Conservation (phyloP, 2,797 vertebrate species). For the Pachyuromys duprasi region DNA sequence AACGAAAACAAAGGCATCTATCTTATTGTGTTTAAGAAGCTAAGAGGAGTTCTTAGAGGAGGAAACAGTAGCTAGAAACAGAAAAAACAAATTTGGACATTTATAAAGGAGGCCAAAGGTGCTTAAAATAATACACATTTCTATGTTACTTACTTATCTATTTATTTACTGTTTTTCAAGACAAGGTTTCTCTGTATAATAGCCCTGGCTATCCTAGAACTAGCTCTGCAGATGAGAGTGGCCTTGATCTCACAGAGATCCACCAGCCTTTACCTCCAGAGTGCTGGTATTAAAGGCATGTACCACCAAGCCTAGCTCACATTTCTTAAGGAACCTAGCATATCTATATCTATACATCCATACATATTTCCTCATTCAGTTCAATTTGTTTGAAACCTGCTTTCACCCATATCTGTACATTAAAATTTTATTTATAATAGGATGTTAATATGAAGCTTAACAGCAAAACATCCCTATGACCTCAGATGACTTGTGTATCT, state of each 20-base stretch:
- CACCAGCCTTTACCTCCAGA: background rate
- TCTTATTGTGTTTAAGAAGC: slow-evolving; percentile 53
- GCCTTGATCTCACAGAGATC: background rate
- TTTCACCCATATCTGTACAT: background rate
- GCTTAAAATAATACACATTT: slow-evolving; percentile 40
- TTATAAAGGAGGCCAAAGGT: slow-evolving; percentile 56
- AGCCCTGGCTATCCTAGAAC: background rate
- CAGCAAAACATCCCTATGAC: background rate
- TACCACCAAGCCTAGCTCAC: background rate
- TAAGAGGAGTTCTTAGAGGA: background rate
- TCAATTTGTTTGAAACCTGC: background rate
- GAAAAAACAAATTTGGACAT: slow-evolving; percentile 12
- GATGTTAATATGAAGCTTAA: slow-evolving; percentile 52
- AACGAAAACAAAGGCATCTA: slow-evolving; percentile 45
- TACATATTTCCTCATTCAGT: background rate
- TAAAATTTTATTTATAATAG: slow-evolving; percentile 44
- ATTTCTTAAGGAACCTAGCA: background rate
- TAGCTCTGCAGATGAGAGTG: background rate
- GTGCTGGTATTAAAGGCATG: background rate
- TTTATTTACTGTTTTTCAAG: too few relatives aligned
- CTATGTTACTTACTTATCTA: too few relatives aligned
- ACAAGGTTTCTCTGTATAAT: background rate
- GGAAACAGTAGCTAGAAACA: background rate
- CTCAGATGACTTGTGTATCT: background rate
- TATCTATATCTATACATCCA: background rate